phyloP scores from a whole-genome alignment of 35 echinoderm and acorn worm genomes.

The Anneissia japonica region DNA sequence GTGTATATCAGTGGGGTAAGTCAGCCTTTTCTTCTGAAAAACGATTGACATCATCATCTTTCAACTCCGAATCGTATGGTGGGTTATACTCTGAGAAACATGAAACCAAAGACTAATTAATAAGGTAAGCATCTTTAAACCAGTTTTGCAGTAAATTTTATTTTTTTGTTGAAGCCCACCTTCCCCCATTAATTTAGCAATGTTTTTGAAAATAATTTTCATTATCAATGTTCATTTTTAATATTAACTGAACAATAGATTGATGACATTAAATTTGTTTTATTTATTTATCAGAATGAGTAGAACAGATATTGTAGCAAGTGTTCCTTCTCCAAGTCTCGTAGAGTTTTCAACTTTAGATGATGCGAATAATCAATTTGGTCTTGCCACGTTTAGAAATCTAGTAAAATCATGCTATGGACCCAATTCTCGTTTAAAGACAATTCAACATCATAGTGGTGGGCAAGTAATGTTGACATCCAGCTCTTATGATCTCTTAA shows the following conservation, averaged over 20 bases:
- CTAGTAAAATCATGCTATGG: slow-evolving; percentile 73
- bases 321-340: neutral
- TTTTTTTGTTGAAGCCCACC: too few relatives aligned
- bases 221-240: too few relatives aligned
- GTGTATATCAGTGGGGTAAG: neutral
- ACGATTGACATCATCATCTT: neutral
- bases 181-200: too few relatives aligned
- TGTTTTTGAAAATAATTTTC: too few relatives aligned
- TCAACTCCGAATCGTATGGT: neutral
- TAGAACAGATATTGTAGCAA: neutral
- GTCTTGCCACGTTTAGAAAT: slow-evolving; percentile 42
- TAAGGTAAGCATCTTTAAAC: too few relatives aligned
- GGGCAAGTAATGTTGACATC: slow-evolving; percentile 63
- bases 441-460: slow-evolving; percentile 63
- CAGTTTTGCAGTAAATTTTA: too few relatives aligned
- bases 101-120: neutral
- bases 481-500: slow-evolving; percentile 37
- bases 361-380: slow-evolving; percentile 12
- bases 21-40: neutral
- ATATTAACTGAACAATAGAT: too few relatives aligned
- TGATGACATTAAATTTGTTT: too few relatives aligned
- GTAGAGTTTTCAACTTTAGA: slow-evolving; percentile 8
- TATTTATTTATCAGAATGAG: neutral
- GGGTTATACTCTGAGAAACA: neutral
- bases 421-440: slow-evolving; percentile 52